Percentiles rank a stretch among this genome's conserved stretches.
Evolutionary conservation across 2,888 invertebrate genomes (phyloP).

Genomic region (Ectemnius lituratus): DNA sequence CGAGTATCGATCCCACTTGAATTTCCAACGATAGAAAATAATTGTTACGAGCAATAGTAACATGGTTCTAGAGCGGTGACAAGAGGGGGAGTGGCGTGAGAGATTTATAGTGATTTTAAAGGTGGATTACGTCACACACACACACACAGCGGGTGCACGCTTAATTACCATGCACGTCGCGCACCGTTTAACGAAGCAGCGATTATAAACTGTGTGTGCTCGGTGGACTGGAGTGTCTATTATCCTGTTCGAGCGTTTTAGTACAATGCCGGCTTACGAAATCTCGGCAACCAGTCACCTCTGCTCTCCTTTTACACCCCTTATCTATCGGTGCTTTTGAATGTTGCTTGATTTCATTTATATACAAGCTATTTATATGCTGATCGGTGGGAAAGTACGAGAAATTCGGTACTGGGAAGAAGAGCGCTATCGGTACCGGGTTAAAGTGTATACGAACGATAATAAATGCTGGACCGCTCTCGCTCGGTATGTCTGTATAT

Average conservation of each 20-base stretch:
- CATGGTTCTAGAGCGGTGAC: slow-evolving; percentile 40
- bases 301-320: not conserved
- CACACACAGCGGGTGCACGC: slow-evolving; percentile 10
- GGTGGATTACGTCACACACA: slow-evolving; percentile 49
- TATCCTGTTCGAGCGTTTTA: slow-evolving; percentile 29
- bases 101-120: slow-evolving; percentile 55
- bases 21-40: slow-evolving; percentile 42
- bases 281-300: not conserved
- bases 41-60: slow-evolving; percentile 46
- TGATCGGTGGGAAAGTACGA: slow-evolving; percentile 5
- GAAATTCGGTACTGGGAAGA: not conserved
- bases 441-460: slow-evolving; percentile 46
- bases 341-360: slow-evolving; percentile 14
- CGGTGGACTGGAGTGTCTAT: slow-evolving; percentile 33
- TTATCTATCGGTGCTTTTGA: no score
- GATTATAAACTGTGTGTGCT: slow-evolving; percentile 45
- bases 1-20: slow-evolving; percentile 10
- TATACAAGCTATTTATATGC: slow-evolving; percentile 18
- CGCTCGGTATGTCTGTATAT: not conserved
- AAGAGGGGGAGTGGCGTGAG: slow-evolving; percentile 43
- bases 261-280: slow-evolving; percentile 1
- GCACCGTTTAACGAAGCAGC: slow-evolving; percentile 56
- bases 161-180: slow-evolving; percentile 58
- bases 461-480: slow-evolving; percentile 57
- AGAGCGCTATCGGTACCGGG: slow-evolving; percentile 38